Base-by-base conservation (phyloP, 2,797 vertebrate genomes). In the Cryptoblepharus egeriae region DNA sequence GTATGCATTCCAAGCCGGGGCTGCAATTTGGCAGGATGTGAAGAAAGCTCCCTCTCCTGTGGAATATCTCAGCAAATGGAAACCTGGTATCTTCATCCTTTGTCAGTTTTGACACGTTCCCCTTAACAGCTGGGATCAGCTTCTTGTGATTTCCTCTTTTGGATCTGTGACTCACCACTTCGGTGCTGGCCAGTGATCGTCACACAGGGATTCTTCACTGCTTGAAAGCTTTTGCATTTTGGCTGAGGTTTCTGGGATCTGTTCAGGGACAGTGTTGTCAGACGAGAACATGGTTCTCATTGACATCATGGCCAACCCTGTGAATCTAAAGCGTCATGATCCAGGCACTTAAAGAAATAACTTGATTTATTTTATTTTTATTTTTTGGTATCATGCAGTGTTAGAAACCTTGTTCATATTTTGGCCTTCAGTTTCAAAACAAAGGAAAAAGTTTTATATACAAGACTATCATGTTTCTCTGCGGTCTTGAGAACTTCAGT, bases 101-200 rank as follows among this genome's bases (percentile, higher is more conserved):
- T 32, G 22, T 87, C 85, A 86, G 89, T 92, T 92, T 92, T 81
- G 89, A 81, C 88, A 84, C 80, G 84, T 91, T 90, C 78, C 75
- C 90, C 90, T 91, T 74, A 93, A 88, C 91, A 93, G 90, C 93
- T 93, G 91, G 91, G 85, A 90, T 91, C 90, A 90, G 71, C 85
- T 92, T 83, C 86, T 88, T 87, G 86, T 87, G 85, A 35, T 92
- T 91, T 92, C 85, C 84, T 81, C 80, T 86, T 74, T 86, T 58
- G 61, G 89, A 84, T 81, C 78, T 91, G 82, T 89, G 92, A 93
- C 91, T 93, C 89, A 89, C 81, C 72, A 75, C 78, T 79, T 87
- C 79, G 81, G 83, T 60, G 85, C 71, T 73, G 85, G 64, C 81
- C 75, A 75, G 80, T 83, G 92, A 79, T 79, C 79, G 82, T 78